Conservation (phyloP, 1,140 invertebrate genomes). For the Cardiocondyla obscurior region DNA sequence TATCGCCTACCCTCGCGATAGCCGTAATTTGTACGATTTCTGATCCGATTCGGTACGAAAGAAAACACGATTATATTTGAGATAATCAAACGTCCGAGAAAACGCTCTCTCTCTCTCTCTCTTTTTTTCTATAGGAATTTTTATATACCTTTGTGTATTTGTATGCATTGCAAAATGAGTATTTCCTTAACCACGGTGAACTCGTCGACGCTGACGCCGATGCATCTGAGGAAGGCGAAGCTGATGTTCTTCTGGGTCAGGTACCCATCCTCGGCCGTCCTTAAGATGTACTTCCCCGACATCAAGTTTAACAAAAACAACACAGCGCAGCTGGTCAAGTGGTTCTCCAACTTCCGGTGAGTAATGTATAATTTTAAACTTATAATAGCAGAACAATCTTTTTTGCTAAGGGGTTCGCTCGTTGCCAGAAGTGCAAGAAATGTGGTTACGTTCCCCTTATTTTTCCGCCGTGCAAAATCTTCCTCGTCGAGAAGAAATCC, state of each 20-base stretch:
- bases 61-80: constrained; percentile 80
- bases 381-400: neutral
- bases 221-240: constrained; percentile 99
- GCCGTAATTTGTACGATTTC: constrained; percentile 84
- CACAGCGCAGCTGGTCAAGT: constrained; percentile 99
- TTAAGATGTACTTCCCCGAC: constrained; percentile 99
- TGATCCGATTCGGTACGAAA: constrained; percentile 82
- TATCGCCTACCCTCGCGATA: constrained; percentile 72
- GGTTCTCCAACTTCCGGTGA: constrained; percentile 99
- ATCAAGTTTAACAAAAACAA: constrained; percentile 99
- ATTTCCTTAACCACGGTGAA: constrained; percentile 92
- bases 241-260: constrained; percentile 99
- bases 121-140: neutral
- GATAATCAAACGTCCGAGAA: constrained; percentile 65
- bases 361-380: constrained; percentile 78
- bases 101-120: neutral
- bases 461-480: constrained; percentile 26
- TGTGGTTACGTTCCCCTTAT: constrained; percentile 56
- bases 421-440: constrained; percentile 58
- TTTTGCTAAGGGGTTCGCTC: constrained; percentile 47
- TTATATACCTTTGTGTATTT: neutral
- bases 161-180: constrained; percentile 56
- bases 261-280: constrained; percentile 98
- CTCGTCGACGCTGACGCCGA: constrained; percentile 98
- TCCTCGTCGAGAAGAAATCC: neutral